Conservation (phyloP, 2,888 invertebrate genomes). For the Caenorhabditis doughertyi region DNA sequence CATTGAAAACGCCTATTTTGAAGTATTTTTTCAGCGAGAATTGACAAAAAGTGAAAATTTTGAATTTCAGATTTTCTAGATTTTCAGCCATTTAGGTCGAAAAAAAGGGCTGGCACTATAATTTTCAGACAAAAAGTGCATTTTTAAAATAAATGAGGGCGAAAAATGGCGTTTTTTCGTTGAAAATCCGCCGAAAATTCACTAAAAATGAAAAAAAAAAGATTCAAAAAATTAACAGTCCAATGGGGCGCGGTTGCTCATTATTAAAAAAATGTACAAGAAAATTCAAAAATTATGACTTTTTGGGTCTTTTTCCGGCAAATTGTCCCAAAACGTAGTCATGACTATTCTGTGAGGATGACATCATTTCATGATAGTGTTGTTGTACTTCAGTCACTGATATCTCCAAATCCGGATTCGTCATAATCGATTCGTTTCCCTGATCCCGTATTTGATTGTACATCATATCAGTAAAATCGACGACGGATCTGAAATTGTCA, state of each 20-base stretch:
- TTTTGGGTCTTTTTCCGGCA: neutral
- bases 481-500: constrained; percentile 19
- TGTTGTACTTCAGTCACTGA: constrained; percentile 47
- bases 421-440: neutral
- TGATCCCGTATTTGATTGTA: constrained; percentile 14
- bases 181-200: neutral
- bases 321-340: constrained; percentile 55
- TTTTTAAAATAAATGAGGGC: neutral
- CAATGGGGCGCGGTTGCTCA: no score
- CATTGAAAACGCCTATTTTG: no score
- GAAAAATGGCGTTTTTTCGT: neutral
- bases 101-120: no score
- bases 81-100: no score
- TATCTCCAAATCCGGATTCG: constrained; percentile 20
- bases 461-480: constrained; percentile 54
- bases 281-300: neutral
- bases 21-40: no score
- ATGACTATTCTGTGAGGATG: constrained; percentile 53
- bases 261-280: no score
- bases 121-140: no score
- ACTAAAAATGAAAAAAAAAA: neutral
- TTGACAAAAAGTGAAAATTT: no score
- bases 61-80: no score
- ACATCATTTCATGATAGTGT: constrained; percentile 43
- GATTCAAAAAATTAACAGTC: neutral